Evolutionary conservation across 2,888 invertebrate species (phyloP).

Genomic region (Agonopterix heracliana): DNA sequence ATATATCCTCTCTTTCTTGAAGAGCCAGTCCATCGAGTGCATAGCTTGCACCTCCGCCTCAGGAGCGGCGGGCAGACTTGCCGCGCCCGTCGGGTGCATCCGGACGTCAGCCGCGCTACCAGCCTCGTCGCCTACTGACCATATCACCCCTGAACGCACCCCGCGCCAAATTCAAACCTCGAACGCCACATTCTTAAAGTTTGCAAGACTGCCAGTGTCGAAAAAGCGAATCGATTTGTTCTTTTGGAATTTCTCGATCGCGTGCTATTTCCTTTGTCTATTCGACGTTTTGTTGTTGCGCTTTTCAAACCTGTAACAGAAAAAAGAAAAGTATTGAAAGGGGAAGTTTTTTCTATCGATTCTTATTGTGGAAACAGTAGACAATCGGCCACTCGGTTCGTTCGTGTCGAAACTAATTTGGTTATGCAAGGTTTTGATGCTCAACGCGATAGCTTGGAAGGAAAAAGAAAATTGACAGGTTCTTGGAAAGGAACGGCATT

Average conservation of each 20-base stretch:
- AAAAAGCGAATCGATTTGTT: constrained; percentile 44
- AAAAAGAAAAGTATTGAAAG: constrained; percentile 57
- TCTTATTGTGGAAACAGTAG: constrained; percentile 53
- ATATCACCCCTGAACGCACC: constrained; percentile 22
- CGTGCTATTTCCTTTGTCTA: constrained; percentile 32
- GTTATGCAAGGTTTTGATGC: constrained; percentile 50
- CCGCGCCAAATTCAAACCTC: constrained; percentile 24
- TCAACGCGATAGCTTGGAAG: constrained; percentile 54
- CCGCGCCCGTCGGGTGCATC: constrained; percentile 86
- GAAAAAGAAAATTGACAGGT: constrained; percentile 63
- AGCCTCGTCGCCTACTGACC: constrained; percentile 56
- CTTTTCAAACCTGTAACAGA: constrained; percentile 60
- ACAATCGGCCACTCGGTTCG: constrained; percentile 59
- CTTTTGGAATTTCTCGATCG: constrained; percentile 37
- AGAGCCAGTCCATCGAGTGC: constrained; percentile 97
- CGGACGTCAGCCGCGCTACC: constrained; percentile 63
- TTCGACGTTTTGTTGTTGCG: constrained; percentile 44
- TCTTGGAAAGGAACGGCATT: constrained; percentile 20
- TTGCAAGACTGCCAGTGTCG: constrained; percentile 20
- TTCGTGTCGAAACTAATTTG: constrained; percentile 75
- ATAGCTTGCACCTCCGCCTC: constrained; percentile 95
- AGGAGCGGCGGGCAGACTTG: constrained; percentile 85
- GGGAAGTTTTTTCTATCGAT: constrained; percentile 57
- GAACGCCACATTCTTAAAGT: constrained; percentile 30
- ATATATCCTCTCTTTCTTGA: constrained; percentile 96